phyloP scores from a whole-genome alignment of 2,797 vertebrate genomes.

The Gallirallus australis region DNA sequence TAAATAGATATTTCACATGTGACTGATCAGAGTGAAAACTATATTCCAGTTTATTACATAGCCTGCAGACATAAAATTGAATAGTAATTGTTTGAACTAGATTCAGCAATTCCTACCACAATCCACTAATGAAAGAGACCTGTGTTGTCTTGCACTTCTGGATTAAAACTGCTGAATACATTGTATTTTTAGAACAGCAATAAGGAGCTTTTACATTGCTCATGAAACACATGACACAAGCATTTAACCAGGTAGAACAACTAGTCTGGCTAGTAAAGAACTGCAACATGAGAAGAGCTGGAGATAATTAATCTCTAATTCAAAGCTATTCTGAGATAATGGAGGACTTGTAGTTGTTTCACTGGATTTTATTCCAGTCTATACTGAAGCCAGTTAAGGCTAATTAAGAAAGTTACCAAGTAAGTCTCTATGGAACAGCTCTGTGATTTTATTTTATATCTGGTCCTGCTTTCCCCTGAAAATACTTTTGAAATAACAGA shows the following conservation, averaged over 20 bases:
- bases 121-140: conserved; percentile 78
- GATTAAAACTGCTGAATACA: conserved; percentile 78
- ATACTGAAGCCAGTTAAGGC: background rate
- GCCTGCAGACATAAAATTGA: conserved; percentile 82
- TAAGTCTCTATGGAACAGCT: background rate
- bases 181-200: conserved; percentile 42
- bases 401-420: background rate
- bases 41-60: conserved; percentile 79
- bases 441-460: background rate
- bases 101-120: conserved; percentile 87
- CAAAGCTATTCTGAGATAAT: background rate
- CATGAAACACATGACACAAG: background rate
- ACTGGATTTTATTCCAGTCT: background rate
- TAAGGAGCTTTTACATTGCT: background rate
- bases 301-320: background rate
- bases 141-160: conserved; percentile 87
- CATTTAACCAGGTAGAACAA: background rate
- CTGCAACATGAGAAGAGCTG: background rate
- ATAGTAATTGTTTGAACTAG: conserved; percentile 82
- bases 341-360: background rate
- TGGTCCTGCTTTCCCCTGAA: background rate
- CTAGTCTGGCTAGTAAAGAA: background rate
- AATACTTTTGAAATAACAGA: background rate
- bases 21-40: conserved; percentile 75
- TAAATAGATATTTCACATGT: conserved; percentile 76